Evolutionary conservation across 2,888 invertebrate species (phyloP), one percentile per base, ranked within the genome.

Genomic region (Tromatobia lineatoria): DNA sequence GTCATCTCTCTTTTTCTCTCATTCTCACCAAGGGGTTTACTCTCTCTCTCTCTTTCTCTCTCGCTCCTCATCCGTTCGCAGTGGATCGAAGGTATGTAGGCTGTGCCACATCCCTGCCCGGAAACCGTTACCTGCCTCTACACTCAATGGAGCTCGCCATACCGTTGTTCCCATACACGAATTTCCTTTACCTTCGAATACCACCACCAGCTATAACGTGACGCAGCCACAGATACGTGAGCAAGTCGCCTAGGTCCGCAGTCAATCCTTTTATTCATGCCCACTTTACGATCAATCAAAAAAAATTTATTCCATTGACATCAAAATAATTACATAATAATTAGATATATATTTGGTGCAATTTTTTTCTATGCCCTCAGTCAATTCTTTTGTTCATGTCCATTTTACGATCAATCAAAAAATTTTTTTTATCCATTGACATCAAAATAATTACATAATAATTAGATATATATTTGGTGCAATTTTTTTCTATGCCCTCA

Each of bases 41-140:
- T 38, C 47, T n/a, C n/a, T n/a, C n/a, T 81, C 82, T 38, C 71
- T 85, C 82, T 85, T 50, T 80, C 80, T 86, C 80, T 85, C 80
- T 42, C 42, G 80, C 76, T 86, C 71, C 76, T 80, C 64, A 52
- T 20, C 79, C 76, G 64, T 47, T 64, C 69, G 85, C 79, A 69
- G 70, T 77, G 74, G 84, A 90, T 88, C 91, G 88, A 89, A 91
- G 93, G 92, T 93, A 93, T 93, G 93, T 93, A 92, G 93, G 93
- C 92, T 93, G 93, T 92, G 93, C 93, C 91, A 93, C 93, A 93
- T 93, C 93, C 92, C 92, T 90, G 91, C 90, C 92, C 92, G 91
- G 92, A 92, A 93, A 93, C 92, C 93, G 93, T 93, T 93, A 93
- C 89, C 92, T 89, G 91, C 88, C 89, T 92, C 89, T 91, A 91